Evolutionary conservation across 1,140 invertebrate species (phyloP), one percentile per base, ranked within the genome.

Genomic region (Scaptomyza montana): DNA sequence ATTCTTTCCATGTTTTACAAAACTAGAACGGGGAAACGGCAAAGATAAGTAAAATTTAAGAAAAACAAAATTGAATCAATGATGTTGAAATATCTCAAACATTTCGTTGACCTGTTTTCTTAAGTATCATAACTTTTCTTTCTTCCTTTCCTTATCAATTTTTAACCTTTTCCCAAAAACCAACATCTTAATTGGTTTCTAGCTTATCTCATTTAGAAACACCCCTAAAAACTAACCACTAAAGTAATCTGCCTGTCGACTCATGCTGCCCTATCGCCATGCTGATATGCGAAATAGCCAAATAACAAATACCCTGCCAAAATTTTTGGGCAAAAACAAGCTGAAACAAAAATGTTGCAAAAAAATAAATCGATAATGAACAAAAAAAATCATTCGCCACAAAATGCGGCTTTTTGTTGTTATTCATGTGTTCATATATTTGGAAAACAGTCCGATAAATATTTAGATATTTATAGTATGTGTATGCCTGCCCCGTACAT

Each of bases 321-420:
- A n/a, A n/a, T n/a, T 16, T 1, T 16, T 16, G 16, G 16, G 16
- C 16, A 16, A 25, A 25, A 25, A 25, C 2, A 25, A 25, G 2
- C 21, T 25, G 21, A 2, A 50, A 10, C 50, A 71, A 13, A 64
- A 51, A 16, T 36, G 28, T 10, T 3, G 10, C 8, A 1, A 0
- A 3, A 0, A 3, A 25, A 36, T 19, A 62, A 64, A 71, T 63
- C 53, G 45, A 71, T 71, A 71, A 64, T 28, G 28, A 36, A 16
- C 13, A 16, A 16, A 33, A 30, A 57, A 30, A 57, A 59, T 59
- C 67, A 25, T 16, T 16, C 28, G 28, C 69, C 69, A 59, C 62
- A 47, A 65, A 65, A 36, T 55, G 25, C 16, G 21, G 9, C 9
- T 65, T 30, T 6, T 41, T 25, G 9, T 25, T 57, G 21, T 53